A percentile compares a stretch with the other conserved stretches of the same genome.
Conservation (phyloP, 2,113 vertebrate species). For the Epinephelus moara region DNA sequence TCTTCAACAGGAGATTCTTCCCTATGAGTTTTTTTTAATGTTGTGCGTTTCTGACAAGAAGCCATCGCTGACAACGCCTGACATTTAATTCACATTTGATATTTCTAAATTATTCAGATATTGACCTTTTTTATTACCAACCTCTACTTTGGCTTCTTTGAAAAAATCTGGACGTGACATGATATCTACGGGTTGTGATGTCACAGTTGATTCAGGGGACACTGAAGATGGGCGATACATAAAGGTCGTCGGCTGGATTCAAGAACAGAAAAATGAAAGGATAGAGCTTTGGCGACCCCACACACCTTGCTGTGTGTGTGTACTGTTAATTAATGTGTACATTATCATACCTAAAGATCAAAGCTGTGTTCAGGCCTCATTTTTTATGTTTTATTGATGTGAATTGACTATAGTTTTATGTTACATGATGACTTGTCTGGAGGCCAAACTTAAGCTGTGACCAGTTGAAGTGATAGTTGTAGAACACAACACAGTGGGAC, state of each 20-base stretch:
- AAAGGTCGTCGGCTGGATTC: background rate
- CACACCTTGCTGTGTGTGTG: background rate
- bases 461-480: constrained; percentile 19
- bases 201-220: background rate
- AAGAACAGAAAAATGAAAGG: background rate
- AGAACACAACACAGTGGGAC: constrained; percentile 3
- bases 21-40: background rate
- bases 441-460: constrained; percentile 26
- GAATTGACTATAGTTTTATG: background rate
- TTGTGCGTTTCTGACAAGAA: background rate
- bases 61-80: background rate
- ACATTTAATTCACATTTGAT: constrained; percentile 8
- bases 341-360: background rate
- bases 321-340: background rate
- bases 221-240: background rate
- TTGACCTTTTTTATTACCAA: background rate
- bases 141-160: background rate
- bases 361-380: background rate
- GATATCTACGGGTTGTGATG: background rate
- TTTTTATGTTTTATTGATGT: background rate
- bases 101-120: background rate
- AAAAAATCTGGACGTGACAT: background rate
- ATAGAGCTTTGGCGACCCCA: background rate
- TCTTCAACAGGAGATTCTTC: background rate
- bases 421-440: constrained; percentile 21